Conservation (phyloP, 2,113 vertebrate genomes). For the Eonycteris spelaea region DNA sequence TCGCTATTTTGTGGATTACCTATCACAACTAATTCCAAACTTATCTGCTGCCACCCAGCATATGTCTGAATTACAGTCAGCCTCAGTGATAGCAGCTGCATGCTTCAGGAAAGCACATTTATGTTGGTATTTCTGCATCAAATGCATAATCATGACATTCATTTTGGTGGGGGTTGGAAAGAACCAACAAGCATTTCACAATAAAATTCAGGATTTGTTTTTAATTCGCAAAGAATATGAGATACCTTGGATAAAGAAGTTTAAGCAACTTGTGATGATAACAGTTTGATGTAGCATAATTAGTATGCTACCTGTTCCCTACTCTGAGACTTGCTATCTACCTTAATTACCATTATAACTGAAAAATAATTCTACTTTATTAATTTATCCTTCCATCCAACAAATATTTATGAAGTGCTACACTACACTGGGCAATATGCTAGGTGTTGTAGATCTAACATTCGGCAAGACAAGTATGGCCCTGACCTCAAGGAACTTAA, state of each 20-base stretch:
- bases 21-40: conserved; percentile 70
- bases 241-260: neutral
- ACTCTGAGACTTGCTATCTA: neutral
- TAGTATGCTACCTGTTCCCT: neutral
- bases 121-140: conserved; percentile 64
- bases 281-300: neutral
- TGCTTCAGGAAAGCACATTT: conserved; percentile 60
- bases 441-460: neutral
- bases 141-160: conserved; percentile 62
- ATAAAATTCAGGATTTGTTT: neutral
- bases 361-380: neutral
- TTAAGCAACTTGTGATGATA: neutral
- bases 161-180: conserved; percentile 25
- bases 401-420: neutral
- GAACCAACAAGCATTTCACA: conserved; percentile 34
- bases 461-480: neutral
- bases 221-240: neutral
- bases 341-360: neutral
- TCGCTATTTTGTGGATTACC: conserved; percentile 70
- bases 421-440: neutral
- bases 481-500: neutral
- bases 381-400: neutral
- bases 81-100: conserved; percentile 49
- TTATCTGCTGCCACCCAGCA: conserved; percentile 67
- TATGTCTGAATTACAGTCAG: conserved; percentile 64